A percentile compares a stretch with the other conserved stretches of the same genome.
phyloP scores from a whole-genome alignment of 2,888 invertebrate species.

The Parnassius glacialis region DNA sequence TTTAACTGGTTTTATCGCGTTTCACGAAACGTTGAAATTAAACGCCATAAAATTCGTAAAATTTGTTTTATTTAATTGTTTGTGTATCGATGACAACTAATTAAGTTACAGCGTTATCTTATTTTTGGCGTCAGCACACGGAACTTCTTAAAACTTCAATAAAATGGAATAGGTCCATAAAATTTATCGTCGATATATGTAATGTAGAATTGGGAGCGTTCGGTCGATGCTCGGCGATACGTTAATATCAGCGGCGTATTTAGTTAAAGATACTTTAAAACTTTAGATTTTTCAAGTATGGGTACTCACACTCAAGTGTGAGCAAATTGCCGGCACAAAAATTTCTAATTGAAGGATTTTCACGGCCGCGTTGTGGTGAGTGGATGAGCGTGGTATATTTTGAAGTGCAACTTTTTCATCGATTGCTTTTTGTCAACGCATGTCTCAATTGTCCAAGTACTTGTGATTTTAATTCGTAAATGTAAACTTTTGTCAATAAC shows the following conservation, averaged over 20 bases:
- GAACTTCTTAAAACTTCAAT: slow-evolving; percentile 43
- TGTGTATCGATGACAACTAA: slow-evolving; percentile 31
- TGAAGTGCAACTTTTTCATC: not conserved
- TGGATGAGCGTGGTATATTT: not conserved
- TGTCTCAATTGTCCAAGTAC: no score
- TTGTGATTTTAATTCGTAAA: no score
- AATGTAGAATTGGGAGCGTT: slow-evolving; percentile 38
- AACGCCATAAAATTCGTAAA: no score
- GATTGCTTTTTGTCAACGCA: no score
- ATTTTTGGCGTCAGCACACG: slow-evolving; percentile 30
- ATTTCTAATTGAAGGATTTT: slow-evolving; percentile 33
- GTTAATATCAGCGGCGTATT: slow-evolving; percentile 22
- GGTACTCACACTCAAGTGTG: slow-evolving; percentile 32
- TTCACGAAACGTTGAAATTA: no score
- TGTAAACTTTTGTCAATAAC: no score
- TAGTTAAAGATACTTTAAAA: slow-evolving; percentile 27
- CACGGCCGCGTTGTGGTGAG: not conserved
- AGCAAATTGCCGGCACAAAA: slow-evolving; percentile 30
- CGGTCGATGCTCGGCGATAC: slow-evolving; percentile 35
- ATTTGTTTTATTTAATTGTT: not conserved
- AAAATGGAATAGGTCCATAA: slow-evolving; percentile 46
- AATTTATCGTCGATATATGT: slow-evolving; percentile 46
- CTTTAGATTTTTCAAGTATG: slow-evolving; percentile 29
- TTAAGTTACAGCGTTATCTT: slow-evolving; percentile 39
- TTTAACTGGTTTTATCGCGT: no score